Evolutionary conservation across 2,113 vertebrate species (phyloP).

Genomic region (Onychostruthus taczanowskii): DNA sequence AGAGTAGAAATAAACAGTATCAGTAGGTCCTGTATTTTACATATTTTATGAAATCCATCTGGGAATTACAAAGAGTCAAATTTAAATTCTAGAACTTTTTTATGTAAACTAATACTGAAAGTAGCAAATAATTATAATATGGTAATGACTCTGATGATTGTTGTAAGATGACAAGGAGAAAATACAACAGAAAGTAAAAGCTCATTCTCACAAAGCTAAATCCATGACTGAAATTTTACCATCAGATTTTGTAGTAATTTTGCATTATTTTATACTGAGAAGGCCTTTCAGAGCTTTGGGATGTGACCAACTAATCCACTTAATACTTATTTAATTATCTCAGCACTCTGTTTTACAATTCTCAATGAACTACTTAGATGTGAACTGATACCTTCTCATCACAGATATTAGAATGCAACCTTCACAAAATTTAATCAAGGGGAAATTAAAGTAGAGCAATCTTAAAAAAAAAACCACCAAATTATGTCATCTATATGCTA

Average conservation of each 20-base stretch:
- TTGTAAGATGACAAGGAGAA: not conserved
- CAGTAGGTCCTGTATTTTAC: not conserved
- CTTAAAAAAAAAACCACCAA: not conserved
- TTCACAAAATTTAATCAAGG: constrained; percentile 40
- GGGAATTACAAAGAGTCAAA: not conserved
- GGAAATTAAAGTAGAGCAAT: constrained; percentile 35
- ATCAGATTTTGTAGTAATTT: not conserved
- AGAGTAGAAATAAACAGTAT: not conserved
- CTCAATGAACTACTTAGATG: constrained; percentile 26
- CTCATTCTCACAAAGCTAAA: not conserved
- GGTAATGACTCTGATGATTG: not conserved
- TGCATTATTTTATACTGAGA: not conserved
- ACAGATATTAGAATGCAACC: constrained; percentile 4
- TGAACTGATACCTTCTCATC: constrained; percentile 21
- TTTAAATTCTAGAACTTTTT: not conserved
- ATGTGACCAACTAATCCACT: constrained; percentile 32
- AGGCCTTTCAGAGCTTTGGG: not conserved
- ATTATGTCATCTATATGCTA: not conserved
- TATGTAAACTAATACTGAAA: not conserved
- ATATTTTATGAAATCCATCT: not conserved
- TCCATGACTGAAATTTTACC: not conserved
- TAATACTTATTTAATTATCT: constrained; percentile 53
- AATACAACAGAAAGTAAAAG: not conserved
- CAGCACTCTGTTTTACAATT: constrained; percentile 13
- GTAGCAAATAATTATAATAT: not conserved